Percentiles rank a stretch among this genome's conserved stretches.
These are phyloP conservation scores for Cassiopea andromeda DNA, from an alignment of 30 jellyfish, hydroid and myxozoan genomes.

Conservation along the genomic window DNA sequence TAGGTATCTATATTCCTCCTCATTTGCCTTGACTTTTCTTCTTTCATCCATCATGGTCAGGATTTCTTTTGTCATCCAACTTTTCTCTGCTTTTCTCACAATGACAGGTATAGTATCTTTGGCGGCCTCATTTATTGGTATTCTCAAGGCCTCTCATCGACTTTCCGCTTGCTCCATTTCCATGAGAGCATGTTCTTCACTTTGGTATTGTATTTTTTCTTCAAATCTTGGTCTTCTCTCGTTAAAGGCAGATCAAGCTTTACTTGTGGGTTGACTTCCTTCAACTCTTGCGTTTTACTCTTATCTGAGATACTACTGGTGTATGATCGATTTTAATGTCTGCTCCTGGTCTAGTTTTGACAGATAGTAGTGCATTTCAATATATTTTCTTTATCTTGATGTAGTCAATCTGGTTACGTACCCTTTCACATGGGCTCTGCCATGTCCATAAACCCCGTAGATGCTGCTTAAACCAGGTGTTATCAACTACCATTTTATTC, in stretches of 20 bases:
- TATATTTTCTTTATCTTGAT: conserved; percentile 7
- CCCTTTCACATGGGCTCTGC: conserved; percentile 39
- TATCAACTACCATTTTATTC: conserved; percentile 4
- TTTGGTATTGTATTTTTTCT: too few relatives aligned
- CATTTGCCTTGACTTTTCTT: not conserved
- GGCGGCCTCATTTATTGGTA: too few relatives aligned
- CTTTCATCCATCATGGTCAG: conserved; percentile 11
- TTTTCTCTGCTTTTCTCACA: too few relatives aligned
- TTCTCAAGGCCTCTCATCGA: too few relatives aligned
- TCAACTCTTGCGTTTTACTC: conserved; percentile 24
- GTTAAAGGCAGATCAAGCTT: not conserved
- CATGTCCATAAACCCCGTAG: conserved; percentile 43
- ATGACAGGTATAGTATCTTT: too few relatives aligned
- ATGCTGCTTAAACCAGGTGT: conserved; percentile 35
- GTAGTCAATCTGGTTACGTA: conserved; percentile 26
- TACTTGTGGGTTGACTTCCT: conserved; percentile 28
- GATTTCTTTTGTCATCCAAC: conserved; percentile 53
- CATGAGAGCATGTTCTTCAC: too few relatives aligned
- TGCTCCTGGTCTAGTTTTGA: conserved; percentile 53
- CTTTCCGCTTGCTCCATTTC: too few relatives aligned
- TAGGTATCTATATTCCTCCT: conserved; percentile 2
- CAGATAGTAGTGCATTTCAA: not conserved
- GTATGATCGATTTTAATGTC: conserved; percentile 52
- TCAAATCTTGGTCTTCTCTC: conserved; percentile 6
- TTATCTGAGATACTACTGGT: conserved; percentile 46